Base-by-base conservation (phyloP, 2,113 vertebrate genomes). In the Tragelaphus imberbis region DNA sequence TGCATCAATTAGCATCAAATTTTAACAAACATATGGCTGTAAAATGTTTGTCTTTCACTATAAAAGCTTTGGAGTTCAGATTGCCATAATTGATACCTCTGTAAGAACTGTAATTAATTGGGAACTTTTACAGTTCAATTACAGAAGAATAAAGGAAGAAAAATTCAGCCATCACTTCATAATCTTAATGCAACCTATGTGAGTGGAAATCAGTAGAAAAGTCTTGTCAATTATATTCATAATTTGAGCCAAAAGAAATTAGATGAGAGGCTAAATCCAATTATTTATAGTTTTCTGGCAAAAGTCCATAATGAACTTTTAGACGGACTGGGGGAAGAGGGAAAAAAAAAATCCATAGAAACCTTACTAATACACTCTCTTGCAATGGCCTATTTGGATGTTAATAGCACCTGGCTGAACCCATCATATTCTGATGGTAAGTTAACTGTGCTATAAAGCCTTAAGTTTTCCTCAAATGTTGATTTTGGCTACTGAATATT, bases 1-100 rank as follows among this genome's bases (percentile, higher is more conserved):
- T 90, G 49, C 14, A 71, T 28, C 15, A 90, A 77, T 89, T 80
- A 88, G 36, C 44, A 92, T 56, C 88, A 82, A 44, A 90, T 58
- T 94, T 94, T 95, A 81, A 94, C 36, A 96, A 80, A 91, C 63
- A 13, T 21, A 36, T 33, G 55, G 21, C 16, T 85, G 4, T 81
- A 90, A 88, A 96, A 65, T 79, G 14, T 97, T 86, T 91, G 61
- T 81, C 58, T 88, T 94, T 84, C 84, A 92, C 56, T 82, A 68
- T 23, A 80, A 95, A 93, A 53, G 5, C 51, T 91, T 82, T 25
- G 25, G 68, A 71, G 49, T 91, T 95, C 88, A 96, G 53, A 81
- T 44, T 84, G 47, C 95, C 95, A 23, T 86, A 55, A 82, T 1
- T 33, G 27, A 4, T 3, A 95, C 47, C 28, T 82, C 85, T 80